These are phyloP conservation scores for Clarias fuscus DNA, from an alignment of 2,797 vertebrate genomes.

Conservation along the genomic window DNA sequence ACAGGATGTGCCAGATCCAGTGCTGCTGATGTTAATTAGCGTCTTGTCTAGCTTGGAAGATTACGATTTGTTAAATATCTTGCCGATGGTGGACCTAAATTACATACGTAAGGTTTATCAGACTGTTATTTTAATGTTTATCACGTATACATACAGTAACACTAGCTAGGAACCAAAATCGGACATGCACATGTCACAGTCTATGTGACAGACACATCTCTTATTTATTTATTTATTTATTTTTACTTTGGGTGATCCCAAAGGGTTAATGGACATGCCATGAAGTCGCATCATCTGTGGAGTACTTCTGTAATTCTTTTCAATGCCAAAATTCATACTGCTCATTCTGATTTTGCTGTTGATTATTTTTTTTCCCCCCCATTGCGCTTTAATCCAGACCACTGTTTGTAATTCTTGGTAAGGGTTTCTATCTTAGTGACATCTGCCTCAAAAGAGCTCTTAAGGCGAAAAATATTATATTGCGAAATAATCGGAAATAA, in stretches of 20 bases:
- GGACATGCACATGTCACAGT: neutral
- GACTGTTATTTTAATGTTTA: neutral
- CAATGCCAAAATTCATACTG: neutral
- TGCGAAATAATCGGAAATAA: too few relatives aligned
- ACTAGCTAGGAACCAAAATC: neutral
- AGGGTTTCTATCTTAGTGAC: conserved; percentile 66
- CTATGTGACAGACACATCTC: neutral
- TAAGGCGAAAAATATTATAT: too few relatives aligned
- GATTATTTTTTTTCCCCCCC: neutral
- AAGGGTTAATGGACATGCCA: neutral
- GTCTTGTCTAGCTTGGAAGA: neutral
- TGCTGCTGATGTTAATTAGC: neutral
- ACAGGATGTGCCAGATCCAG: conserved; percentile 57
- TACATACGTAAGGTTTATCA: neutral
- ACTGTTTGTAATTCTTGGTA: conserved; percentile 64
- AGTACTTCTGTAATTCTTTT: neutral
- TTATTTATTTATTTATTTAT: neutral
- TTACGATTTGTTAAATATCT: neutral
- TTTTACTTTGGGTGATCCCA: too few relatives aligned
- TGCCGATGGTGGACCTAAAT: neutral
- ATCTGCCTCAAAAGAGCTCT: neutral
- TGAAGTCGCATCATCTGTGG: neutral
- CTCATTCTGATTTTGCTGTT: neutral
- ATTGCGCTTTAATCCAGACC: conserved; percentile 32
- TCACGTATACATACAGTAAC: neutral